Conservation (phyloP, 53 echinoderm and acorn worm genomes). For the Paelopatides confundens region DNA sequence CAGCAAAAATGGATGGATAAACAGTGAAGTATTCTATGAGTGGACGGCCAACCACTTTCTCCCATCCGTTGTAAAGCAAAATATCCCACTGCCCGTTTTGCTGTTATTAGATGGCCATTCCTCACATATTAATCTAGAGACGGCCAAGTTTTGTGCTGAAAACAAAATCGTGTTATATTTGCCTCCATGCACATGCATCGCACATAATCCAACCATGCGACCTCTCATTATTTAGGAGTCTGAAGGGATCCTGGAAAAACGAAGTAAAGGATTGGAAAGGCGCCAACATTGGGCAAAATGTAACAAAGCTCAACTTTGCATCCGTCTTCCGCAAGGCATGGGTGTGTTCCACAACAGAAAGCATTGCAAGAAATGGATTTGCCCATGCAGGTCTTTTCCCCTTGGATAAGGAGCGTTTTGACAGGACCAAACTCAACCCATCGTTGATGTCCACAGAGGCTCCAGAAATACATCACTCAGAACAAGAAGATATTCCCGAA, state of each 20-base stretch:
- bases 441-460: too few species aligned
- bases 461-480: too few species aligned
- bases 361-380: too few species aligned
- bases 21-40: too few species aligned
- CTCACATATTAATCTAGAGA: slow-evolving; percentile 22
- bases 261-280: slow-evolving; percentile 33
- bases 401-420: too few species aligned
- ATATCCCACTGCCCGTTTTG: neutral
- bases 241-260: slow-evolving; percentile 49
- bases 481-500: too few species aligned
- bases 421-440: too few species aligned
- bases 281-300: slow-evolving; percentile 40
- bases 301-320: slow-evolving; percentile 57
- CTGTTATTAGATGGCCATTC: slow-evolving; percentile 46
- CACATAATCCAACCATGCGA: slow-evolving; percentile 66
- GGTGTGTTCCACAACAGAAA: too few species aligned
- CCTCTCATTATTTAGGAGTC: slow-evolving; percentile 25
- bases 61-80: neutral
- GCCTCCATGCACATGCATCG: slow-evolving; percentile 60
- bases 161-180: slow-evolving; percentile 14
- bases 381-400: too few species aligned
- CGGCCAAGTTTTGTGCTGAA: slow-evolving; percentile 42
- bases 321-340: slow-evolving; percentile 49
- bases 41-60: slow-evolving; percentile 51
- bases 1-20: too few species aligned